Evolutionary conservation across 2,113 vertebrate genomes (phyloP), one percentile per base, ranked within the genome.

Genomic region (Ascaphus truei): DNA sequence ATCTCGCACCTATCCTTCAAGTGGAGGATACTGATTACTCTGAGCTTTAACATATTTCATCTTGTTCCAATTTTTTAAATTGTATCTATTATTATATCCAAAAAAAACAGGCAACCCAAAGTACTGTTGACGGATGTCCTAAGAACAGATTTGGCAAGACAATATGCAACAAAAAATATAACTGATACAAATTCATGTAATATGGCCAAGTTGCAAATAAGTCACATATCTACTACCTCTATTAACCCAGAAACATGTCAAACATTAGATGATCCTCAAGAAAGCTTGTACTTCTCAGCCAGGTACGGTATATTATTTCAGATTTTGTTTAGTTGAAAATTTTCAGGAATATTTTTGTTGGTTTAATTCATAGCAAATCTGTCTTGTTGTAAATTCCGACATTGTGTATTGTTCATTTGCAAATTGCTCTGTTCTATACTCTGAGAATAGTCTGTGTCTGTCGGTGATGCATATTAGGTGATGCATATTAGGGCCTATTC

Each of bases 221-320:
- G 80, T 72, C 79, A 84, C 76, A 79, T 77, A 71, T 73, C 80
- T 79, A 84, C 88, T 71, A 82, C 86, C 80, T 77, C 89, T 86
- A 76, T 86, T 85, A 74, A 65, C 76, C 72, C 85, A 77, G 81
- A 85, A 79, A 80, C 83, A 76, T 83, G 80, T 81, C 79, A 85
- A 36, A 85, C 79, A 71, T 73, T 88, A 87, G 78, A 83, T 74
- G 77, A 71, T 87, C 75, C 78, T 85, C 80, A 77, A 68, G 82
- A 86, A 78, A 86, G 78, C 74, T 73, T 81, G 83, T 79, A 81
- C 77, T 80, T 85, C 36, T 84, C 84, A 76, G 73, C 85, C 88
- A 91, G 90, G 90, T 91, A 90, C 74, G 87, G 89, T 80, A 60
- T 76, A 75, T 45, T 75, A 62, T 83, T n/a, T n/a, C n/a, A n/a